Base-by-base conservation (phyloP, 2,113 vertebrate genomes). In the Clinocottus analis region DNA sequence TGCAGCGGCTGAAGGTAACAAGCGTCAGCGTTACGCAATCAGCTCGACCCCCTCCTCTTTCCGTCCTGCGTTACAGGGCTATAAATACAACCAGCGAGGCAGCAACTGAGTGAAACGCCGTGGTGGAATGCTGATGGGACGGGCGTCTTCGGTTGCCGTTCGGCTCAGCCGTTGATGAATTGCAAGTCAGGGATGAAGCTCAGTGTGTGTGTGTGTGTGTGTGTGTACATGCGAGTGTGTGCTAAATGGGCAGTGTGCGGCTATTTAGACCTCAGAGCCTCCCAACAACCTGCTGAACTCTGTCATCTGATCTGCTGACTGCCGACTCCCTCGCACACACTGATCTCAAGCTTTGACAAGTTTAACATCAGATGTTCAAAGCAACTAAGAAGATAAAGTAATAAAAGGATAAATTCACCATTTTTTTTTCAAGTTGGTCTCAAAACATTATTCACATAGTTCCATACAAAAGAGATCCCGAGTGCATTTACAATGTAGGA, bases 21-120 rank as follows among this genome's bases (percentile, higher is more conserved):
- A 68, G 85, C 60, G 37, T 92, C 85, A 90, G 83, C 77, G 68
- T 90, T 90, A 89, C 77, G 89, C 83, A 92, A 90, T 80, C 77
- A 60, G 60, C 81, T 29, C 31, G 41, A 77, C 31, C 49, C 49
- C 53, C 51, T 49, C 29, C 62, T 73, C 23, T n/a, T 41, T 23
- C 77, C 71, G 70, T 29, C 59, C 79, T 68, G 49, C 49, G 23
- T 71, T 69, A 67, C 55, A 14, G 25, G 55, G 80, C 91, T 94
- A 92, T 84, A 92, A 94, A 92, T 93, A 91, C 66, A 12, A 72
- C 14, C 59, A 2, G 68, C 77, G 60, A 80, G 88, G 80, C 84
- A 85, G 90, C 71, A 81, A 86, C 77, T 79, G 64, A 80, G 68
- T 29, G 25, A 70, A 75, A 79, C 19, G 64, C 41, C 84, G 78